Percentiles rank a stretch among this genome's conserved stretches.
phyloP scores from a whole-genome alignment of 2,888 invertebrate genomes.

The Drosophila cracens region DNA sequence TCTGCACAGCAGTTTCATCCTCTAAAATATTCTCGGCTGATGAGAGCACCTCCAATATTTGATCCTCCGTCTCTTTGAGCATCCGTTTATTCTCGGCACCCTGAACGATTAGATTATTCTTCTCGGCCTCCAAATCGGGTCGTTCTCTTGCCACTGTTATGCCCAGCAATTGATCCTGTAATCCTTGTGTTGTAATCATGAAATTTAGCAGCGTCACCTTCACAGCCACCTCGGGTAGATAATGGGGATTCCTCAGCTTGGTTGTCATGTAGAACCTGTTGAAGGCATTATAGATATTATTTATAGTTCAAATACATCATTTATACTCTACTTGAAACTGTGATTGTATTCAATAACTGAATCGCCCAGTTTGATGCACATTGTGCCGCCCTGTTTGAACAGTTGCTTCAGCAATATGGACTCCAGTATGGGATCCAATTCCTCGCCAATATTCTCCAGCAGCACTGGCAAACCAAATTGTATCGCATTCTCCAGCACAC shows the following conservation, averaged over 20 bases:
- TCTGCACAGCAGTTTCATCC: constrained; percentile 95
- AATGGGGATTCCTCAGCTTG: constrained; percentile 96
- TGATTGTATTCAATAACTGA: constrained; percentile 94
- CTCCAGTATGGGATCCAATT: constrained; percentile 95
- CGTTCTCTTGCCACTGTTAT: constrained; percentile 96
- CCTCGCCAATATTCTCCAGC: constrained; percentile 96
- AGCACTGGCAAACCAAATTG: constrained; percentile 95
- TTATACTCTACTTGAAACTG: constrained; percentile 89
- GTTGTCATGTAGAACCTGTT: constrained; percentile 95
- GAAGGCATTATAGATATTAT: not conserved
- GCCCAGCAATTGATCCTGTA: constrained; percentile 95
- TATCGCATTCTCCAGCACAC: constrained; percentile 93
- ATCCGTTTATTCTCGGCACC: constrained; percentile 93
- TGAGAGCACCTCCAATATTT: constrained; percentile 92
- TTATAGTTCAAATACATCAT: not conserved
- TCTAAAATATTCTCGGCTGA: constrained; percentile 93
- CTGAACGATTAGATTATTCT: constrained; percentile 94
- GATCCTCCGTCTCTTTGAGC: constrained; percentile 95
- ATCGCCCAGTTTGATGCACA: constrained; percentile 96
- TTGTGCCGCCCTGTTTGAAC: constrained; percentile 94
- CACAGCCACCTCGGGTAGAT: constrained; percentile 96
- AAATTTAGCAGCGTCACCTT: constrained; percentile 96
- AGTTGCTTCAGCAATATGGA: constrained; percentile 95
- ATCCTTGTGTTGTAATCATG: constrained; percentile 94
- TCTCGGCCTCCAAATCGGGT: constrained; percentile 96